A percentile compares a stretch with the other conserved stretches of the same genome.
Conservation (phyloP, 2,113 vertebrate species). For the Felis catus region DNA sequence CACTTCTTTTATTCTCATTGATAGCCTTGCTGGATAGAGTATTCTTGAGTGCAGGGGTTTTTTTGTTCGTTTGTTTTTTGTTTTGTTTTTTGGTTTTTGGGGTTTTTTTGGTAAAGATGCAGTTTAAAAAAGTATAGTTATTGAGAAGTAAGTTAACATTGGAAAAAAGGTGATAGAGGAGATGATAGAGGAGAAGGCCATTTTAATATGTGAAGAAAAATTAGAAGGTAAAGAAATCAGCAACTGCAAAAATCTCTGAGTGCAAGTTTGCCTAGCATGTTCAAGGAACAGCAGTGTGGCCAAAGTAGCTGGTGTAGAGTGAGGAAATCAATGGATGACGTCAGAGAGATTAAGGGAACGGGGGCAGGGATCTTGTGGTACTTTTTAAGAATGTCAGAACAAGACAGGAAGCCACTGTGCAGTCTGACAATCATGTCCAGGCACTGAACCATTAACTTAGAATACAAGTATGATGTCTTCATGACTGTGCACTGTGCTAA, state of each 20-base stretch:
- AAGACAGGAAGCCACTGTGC: neutral
- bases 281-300: neutral
- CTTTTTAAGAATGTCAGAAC: neutral
- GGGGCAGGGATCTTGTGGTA: fast-evolving
- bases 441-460: neutral
- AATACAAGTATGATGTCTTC: neutral
- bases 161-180: neutral
- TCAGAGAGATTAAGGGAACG: neutral
- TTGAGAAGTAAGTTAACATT: neutral
- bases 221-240: neutral
- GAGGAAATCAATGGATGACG: neutral
- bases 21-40: neutral
- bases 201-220: neutral
- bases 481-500: neutral
- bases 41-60: neutral
- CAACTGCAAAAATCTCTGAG: neutral
- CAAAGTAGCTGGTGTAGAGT: neutral
- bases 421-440: neutral
- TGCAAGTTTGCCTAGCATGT: neutral
- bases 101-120: neutral
- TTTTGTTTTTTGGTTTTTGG: neutral
- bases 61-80: neutral
- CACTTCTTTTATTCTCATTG: neutral
- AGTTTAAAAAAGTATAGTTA: neutral
- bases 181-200: neutral